These are phyloP conservation scores for Sialis lutaria DNA, from an alignment of 2,888 invertebrate genomes.

Conservation along the genomic window DNA sequence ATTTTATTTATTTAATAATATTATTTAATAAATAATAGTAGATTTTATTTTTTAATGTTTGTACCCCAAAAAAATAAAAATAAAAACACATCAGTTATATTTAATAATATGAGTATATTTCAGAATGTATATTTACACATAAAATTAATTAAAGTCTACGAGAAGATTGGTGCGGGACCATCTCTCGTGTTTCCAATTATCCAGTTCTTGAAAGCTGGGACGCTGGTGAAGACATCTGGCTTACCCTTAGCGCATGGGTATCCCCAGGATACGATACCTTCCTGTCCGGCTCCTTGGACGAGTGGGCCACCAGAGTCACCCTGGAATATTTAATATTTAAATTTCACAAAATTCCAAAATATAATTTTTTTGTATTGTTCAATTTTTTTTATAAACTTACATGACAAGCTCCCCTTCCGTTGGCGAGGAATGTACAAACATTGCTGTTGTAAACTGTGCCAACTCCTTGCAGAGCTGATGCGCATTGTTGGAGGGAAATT, in stretches of 20 bases:
- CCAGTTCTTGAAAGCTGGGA: constrained; percentile 21
- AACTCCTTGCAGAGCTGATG: constrained; percentile 17
- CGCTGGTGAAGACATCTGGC: constrained; percentile 23
- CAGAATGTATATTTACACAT: no score
- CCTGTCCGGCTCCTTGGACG: constrained; percentile 30
- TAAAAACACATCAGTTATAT: no score
- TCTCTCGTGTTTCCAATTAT: constrained; percentile 20
- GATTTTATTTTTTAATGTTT: no score
- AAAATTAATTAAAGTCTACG: no score
- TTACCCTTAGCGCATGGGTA: constrained; percentile 24
- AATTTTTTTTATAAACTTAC: constrained; percentile 13
- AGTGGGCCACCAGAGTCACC: constrained; percentile 38
- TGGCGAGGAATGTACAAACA: constrained; percentile 22
- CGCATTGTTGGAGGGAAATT: constrained; percentile 20
- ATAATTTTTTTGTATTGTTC: neutral
- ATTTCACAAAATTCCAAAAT: no score
- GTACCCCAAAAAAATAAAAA: no score
- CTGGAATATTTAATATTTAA: neutral
- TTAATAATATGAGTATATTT: no score
- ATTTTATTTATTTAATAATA: no score
- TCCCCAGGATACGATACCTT: constrained; percentile 29
- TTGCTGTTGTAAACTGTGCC: constrained; percentile 20
- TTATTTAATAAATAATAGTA: no score
- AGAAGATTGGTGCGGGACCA: no score
- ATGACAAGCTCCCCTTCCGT: constrained; percentile 24